Evolutionary conservation across 2,797 vertebrate genomes (phyloP).

Genomic region (Neopelma chrysocephalum): DNA sequence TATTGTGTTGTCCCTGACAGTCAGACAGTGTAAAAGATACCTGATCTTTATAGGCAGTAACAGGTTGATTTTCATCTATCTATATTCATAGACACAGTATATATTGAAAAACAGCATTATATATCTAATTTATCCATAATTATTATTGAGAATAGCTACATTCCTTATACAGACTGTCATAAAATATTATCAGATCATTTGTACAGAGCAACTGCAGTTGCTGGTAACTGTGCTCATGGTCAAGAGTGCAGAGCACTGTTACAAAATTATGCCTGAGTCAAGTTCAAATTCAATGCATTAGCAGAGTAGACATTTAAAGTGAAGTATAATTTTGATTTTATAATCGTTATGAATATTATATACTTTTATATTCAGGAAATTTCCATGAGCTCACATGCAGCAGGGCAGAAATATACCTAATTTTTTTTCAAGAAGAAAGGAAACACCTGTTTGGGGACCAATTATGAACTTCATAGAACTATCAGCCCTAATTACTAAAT

Average conservation of each 20-base stretch:
- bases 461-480: slow-evolving; percentile 72
- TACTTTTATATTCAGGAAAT: slow-evolving; percentile 9
- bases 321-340: neutral
- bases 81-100: neutral
- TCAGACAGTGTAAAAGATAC: neutral
- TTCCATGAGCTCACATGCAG: slow-evolving; percentile 26
- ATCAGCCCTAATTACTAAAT: slow-evolving; percentile 77
- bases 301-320: neutral
- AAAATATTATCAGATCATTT: neutral
- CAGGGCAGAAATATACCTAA: slow-evolving; percentile 55
- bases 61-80: neutral
- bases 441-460: slow-evolving; percentile 75
- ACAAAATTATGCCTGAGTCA: neutral
- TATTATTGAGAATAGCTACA: neutral
- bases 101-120: neutral
- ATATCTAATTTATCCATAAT: neutral
- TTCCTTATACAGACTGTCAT: neutral
- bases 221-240: neutral
- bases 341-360: neutral
- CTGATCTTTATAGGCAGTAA: neutral
- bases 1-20: neutral
- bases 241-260: neutral
- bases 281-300: neutral
- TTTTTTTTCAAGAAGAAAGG: slow-evolving; percentile 32
- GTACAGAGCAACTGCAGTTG: neutral